Evolutionary conservation across 2,797 vertebrate species (phyloP).

Genomic region (Cynodonichthys magdalenae): DNA sequence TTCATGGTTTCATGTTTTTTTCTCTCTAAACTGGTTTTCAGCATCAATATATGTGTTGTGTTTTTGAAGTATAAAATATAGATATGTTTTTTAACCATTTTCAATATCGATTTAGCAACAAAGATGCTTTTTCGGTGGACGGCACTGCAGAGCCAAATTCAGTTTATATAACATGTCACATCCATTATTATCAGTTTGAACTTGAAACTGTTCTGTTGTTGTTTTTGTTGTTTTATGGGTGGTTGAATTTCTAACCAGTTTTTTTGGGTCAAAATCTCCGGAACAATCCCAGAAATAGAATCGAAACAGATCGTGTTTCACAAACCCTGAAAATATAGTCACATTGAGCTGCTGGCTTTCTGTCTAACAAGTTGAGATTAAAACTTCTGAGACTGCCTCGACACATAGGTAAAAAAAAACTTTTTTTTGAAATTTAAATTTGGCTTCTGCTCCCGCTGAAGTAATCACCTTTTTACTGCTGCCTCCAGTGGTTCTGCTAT

Average conservation of each 20-base stretch:
- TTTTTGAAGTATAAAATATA: not conserved
- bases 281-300: too few relatives aligned
- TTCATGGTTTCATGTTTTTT: slow-evolving; percentile 37
- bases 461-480: not conserved
- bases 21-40: slow-evolving; percentile 8
- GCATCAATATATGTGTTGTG: too few relatives aligned
- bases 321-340: not conserved
- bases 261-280: not conserved
- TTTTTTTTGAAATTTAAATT: not conserved
- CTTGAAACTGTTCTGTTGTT: too few relatives aligned
- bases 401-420: not conserved
- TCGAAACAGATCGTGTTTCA: not conserved
- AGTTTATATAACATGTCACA: too few relatives aligned
- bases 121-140: too few relatives aligned
- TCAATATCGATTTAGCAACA: too few relatives aligned
- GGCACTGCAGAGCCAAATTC: too few relatives aligned
- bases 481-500: not conserved
- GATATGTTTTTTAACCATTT: too few relatives aligned
- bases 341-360: not conserved
- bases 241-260: not conserved
- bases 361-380: not conserved
- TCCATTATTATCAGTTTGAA: too few relatives aligned
- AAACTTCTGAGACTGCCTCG: not conserved
- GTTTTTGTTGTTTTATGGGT: too few relatives aligned
- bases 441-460: not conserved